Base-by-base conservation (phyloP, 2,113 vertebrate genomes). In the Australoheros scitulus region DNA sequence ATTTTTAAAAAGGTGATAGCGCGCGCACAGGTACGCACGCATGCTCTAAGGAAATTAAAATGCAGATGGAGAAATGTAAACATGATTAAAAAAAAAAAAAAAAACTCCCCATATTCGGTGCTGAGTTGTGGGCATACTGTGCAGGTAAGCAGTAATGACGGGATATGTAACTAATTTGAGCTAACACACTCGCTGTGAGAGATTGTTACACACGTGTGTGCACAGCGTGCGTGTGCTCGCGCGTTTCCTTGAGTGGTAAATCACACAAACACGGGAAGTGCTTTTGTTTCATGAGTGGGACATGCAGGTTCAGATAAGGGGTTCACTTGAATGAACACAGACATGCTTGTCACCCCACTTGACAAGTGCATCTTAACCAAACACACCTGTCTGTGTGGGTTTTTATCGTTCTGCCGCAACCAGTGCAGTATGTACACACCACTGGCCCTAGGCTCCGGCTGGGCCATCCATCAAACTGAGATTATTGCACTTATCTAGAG, bases 301-400 rank as follows among this genome's bases (percentile, higher is more conserved):
- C 94, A 92, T 89, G 91, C 91, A 91, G 89, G 92, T 89, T 81
- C 82, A 92, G 95, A 96, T 95, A 96, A 96, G 94, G 88, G 91
- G 87, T 92, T 92, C 92, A 93, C 94, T 95, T 95, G 92, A 96
- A 95, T 93, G 94, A 94, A 92, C 93, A 94, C 91, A 93, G 92
- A 95, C 89, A 87, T 93, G 93, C 88, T 85, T 92, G 89, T 94
- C 94, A 94, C 87, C 92, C 90, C 90, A 88, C 93, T 95, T 94
- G 94, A 95, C 94, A 94, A 91, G 94, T 92, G 91, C 92, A 94
- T 94, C 93, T 94, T 94, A 95, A 95, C 93, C 94, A 95, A 96
- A 95, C 95, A 96, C 95, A 96, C 93, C 90, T 95, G 92, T 81
- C 90, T 79, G 11, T 92, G 92, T 90, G 88, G 88, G 89, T 88